A percentile compares a stretch with the other conserved stretches of the same genome.
Evolutionary conservation across 2,113 vertebrate species (phyloP).

Genomic region (Mustela nigripes): DNA sequence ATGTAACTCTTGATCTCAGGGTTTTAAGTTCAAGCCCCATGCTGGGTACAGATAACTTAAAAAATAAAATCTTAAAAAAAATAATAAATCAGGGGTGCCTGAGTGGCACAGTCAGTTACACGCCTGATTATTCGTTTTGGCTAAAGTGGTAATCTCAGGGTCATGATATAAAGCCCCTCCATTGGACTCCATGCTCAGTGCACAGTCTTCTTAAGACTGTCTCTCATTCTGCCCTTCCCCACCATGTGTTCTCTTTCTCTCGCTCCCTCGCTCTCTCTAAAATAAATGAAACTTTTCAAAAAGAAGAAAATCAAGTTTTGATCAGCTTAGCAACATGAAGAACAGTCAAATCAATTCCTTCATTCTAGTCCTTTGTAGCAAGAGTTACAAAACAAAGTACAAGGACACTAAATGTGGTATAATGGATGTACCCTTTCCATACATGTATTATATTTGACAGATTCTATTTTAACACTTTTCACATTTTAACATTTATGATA

Average conservation of each 20-base stretch:
- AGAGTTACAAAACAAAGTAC: slow-evolving; percentile 14
- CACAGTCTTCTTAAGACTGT: background rate
- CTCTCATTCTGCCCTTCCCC: background rate
- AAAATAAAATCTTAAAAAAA: background rate
- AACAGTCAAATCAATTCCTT: slow-evolving; percentile 11
- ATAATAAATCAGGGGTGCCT: background rate
- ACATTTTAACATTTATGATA: slow-evolving; percentile 41
- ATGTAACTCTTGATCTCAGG: background rate
- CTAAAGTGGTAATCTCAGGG: background rate
- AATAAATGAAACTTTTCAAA: background rate
- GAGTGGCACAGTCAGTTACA: background rate
- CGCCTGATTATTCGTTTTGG: background rate
- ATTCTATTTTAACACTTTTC: background rate
- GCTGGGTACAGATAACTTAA: background rate
- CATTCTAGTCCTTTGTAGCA: background rate
- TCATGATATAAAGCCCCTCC: background rate
- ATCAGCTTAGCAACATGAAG: slow-evolving; percentile 51
- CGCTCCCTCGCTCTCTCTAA: background rate
- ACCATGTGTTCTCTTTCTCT: background rate
- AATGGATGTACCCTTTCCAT: background rate
- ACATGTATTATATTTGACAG: background rate
- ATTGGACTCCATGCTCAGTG: background rate
- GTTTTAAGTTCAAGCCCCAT: background rate
- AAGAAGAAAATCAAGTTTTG: background rate
- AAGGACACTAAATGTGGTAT: background rate